A percentile compares a stretch with the other conserved stretches of the same genome.
These are phyloP conservation scores for Orestias chungarensis DNA, from an alignment of 2,797 vertebrate genomes.

Conservation along the genomic window DNA sequence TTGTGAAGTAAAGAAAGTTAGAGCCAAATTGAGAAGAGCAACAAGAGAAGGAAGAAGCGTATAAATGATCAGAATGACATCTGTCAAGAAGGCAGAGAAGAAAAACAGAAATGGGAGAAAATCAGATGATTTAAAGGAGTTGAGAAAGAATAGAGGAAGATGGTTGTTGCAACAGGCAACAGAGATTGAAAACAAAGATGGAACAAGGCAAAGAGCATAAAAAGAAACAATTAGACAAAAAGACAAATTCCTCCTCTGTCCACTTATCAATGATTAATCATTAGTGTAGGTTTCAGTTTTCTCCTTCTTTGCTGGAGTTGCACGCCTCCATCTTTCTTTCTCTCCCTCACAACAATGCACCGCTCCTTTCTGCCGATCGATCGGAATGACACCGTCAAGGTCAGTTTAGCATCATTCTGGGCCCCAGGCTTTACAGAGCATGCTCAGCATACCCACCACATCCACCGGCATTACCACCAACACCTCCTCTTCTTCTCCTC, in stretches of 20 bases:
- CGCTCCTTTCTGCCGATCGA: slow-evolving; percentile 61
- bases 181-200: slow-evolving; percentile 2
- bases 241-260: slow-evolving; percentile 58
- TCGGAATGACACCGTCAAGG: slow-evolving; percentile 91
- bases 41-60: not conserved
- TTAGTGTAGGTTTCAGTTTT: slow-evolving; percentile 86
- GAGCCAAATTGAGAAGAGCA: slow-evolving; percentile 18
- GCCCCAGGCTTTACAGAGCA: slow-evolving; percentile 53
- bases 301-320: slow-evolving; percentile 78
- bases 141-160: slow-evolving; percentile 1
- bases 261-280: slow-evolving; percentile 94
- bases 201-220: slow-evolving; percentile 8
- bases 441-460: slow-evolving; percentile 46
- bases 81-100: slow-evolving; percentile 34
- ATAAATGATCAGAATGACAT: slow-evolving; percentile 56
- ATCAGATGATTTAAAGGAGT: not conserved
- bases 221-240: slow-evolving; percentile 3
- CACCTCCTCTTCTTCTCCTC: slow-evolving; percentile 7
- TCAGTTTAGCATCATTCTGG: slow-evolving; percentile 78
- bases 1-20: slow-evolving; percentile 31
- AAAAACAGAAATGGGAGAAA: slow-evolving; percentile 6
- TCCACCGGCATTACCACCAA: slow-evolving; percentile 18
- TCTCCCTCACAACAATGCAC: slow-evolving; percentile 34
- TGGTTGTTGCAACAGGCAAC: not conserved
- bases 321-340: slow-evolving; percentile 44